Conservation (phyloP, 2,888 invertebrate genomes). For the Drosophila formosana region DNA sequence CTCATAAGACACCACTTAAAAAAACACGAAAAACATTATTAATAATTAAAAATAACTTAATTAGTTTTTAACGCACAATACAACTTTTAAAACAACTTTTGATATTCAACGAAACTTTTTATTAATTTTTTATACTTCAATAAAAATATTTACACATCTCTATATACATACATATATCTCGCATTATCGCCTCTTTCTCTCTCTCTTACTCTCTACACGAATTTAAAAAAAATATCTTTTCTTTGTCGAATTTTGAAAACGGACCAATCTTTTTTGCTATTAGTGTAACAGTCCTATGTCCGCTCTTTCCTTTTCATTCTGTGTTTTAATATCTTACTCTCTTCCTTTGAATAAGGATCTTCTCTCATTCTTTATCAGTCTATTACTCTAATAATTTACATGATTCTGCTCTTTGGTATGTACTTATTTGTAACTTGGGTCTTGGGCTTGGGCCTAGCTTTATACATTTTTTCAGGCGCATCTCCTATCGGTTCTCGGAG, state of each 20-base stretch:
- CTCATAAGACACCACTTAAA: slow-evolving; percentile 66
- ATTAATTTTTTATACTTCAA: slow-evolving; percentile 75
- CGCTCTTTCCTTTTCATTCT: neutral
- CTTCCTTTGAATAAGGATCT: too few relatives aligned
- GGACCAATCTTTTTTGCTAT: neutral
- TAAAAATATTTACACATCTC: slow-evolving; percentile 62
- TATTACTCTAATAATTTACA: neutral
- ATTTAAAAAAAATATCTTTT: neutral
- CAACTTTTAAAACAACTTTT: slow-evolving; percentile 48
- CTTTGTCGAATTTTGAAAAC: neutral
- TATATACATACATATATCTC: slow-evolving; percentile 52
- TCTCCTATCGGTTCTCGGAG: slow-evolving; percentile 45
- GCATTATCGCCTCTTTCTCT: slow-evolving; percentile 31
- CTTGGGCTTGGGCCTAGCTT: slow-evolving; percentile 76
- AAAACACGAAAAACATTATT: slow-evolving; percentile 24
- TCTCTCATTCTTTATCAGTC: slow-evolving; percentile 3
- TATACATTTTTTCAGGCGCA: slow-evolving; percentile 74
- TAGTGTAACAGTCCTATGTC: neutral
- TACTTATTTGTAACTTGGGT: slow-evolving; percentile 62
- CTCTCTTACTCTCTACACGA: neutral
- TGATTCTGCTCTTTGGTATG: slow-evolving; percentile 9
- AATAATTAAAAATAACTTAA: slow-evolving; percentile 57
- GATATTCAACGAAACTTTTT: slow-evolving; percentile 67
- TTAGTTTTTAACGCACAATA: slow-evolving; percentile 52
- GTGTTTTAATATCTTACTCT: neutral